These are phyloP conservation scores for Tachina grossa DNA, from an alignment of 2,888 invertebrate genomes.

Conservation along the genomic window DNA sequence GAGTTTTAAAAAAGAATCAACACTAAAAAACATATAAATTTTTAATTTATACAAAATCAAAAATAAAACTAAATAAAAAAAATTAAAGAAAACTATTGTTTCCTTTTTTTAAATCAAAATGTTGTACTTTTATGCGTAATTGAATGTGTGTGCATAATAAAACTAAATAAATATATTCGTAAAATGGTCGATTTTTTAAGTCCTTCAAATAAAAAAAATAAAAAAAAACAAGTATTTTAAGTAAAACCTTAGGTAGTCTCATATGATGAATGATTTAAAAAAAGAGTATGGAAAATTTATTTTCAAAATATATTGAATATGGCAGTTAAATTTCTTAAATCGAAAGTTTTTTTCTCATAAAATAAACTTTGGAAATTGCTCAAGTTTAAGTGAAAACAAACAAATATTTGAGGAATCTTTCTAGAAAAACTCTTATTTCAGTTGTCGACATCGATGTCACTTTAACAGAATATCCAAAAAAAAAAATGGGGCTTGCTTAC, in stretches of 20 bases:
- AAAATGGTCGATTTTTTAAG: slow-evolving; percentile 36
- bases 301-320: neutral
- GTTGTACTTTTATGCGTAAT: slow-evolving; percentile 58
- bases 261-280: slow-evolving; percentile 44
- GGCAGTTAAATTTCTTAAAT: neutral
- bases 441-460: too few relatives aligned
- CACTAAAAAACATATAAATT: slow-evolving; percentile 49
- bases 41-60: neutral
- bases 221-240: slow-evolving; percentile 47
- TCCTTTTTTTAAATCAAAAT: slow-evolving; percentile 47
- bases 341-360: neutral
- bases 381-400: too few relatives aligned
- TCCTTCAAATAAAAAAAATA: slow-evolving; percentile 9
- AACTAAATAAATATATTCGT: slow-evolving; percentile 14
- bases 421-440: too few relatives aligned
- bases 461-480: too few relatives aligned
- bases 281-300: neutral
- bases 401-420: too few relatives aligned
- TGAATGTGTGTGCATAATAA: slow-evolving; percentile 46
- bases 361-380: too few relatives aligned
- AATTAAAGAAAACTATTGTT: slow-evolving; percentile 42
- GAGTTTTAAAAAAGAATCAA: slow-evolving; percentile 55
- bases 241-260: slow-evolving; percentile 63
- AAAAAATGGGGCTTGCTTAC: too few relatives aligned
- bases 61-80: neutral